Evolutionary conservation across 2,797 vertebrate species (phyloP).

Genomic region (Cryptoblepharus egeriae): DNA sequence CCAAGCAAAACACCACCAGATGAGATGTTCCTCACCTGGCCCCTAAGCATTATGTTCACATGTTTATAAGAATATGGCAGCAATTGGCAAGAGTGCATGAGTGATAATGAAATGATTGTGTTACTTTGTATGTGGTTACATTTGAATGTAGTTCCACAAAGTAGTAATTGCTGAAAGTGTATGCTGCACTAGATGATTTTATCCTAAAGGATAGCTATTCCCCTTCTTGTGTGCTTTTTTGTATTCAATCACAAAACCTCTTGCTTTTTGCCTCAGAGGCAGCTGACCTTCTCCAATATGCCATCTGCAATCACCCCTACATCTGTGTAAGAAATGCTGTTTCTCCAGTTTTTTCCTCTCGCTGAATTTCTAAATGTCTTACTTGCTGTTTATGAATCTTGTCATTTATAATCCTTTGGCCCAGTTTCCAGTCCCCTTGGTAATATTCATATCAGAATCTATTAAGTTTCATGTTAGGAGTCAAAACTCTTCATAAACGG

Average conservation of each 20-base stretch:
- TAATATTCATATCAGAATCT: constrained; percentile 33
- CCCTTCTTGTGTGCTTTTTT: not conserved
- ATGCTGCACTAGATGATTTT: not conserved
- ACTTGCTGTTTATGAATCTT: constrained; percentile 36
- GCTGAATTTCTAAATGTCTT: constrained; percentile 41
- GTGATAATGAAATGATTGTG: not conserved
- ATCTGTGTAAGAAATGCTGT: constrained; percentile 36
- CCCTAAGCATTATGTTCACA: no score
- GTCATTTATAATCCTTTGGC: constrained; percentile 37
- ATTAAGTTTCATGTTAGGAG: constrained; percentile 35
- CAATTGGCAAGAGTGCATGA: no score
- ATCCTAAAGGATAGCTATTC: not conserved
- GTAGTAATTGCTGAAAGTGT: not conserved
- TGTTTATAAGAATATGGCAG: no score
- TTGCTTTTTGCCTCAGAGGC: constrained; percentile 23
- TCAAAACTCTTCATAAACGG: constrained; percentile 20
- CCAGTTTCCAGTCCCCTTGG: constrained; percentile 38
- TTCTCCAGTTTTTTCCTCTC: constrained; percentile 38
- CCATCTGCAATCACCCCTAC: constrained; percentile 30
- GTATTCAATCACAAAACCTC: constrained; percentile 27
- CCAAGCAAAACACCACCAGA: no score
- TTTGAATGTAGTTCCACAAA: not conserved
- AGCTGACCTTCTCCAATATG: constrained; percentile 46
- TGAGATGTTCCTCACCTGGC: no score
- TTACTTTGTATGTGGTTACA: not conserved